These are phyloP conservation scores for Cremastinae sp. DNA, from an alignment of 2,888 invertebrate genomes.

Conservation along the genomic window DNA sequence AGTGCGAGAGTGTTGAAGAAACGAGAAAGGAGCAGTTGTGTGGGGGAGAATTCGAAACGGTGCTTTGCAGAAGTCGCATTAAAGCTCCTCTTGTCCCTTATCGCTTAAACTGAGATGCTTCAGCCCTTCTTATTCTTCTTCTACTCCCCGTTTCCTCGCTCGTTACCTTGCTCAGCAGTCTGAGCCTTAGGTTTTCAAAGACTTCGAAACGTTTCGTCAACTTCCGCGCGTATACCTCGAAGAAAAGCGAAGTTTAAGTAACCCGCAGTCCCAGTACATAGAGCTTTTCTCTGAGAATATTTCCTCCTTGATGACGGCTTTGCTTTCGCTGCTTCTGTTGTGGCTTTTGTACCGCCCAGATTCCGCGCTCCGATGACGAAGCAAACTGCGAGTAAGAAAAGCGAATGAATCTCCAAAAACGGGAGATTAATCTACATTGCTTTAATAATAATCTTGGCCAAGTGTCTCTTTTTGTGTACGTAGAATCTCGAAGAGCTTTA, in stretches of 20 bases:
- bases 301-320: conserved; percentile 17
- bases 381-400: conserved; percentile 4
- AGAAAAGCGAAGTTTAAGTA: conserved; percentile 27
- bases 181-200: conserved; percentile 41
- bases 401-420: conserved; percentile 6
- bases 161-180: background rate
- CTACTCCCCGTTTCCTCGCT: background rate
- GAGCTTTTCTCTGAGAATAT: conserved; percentile 25
- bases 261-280: conserved; percentile 9
- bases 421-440: conserved; percentile 10
- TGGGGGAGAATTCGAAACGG: conserved; percentile 67
- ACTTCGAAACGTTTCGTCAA: conserved; percentile 39
- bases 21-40: conserved; percentile 32
- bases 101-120: conserved; percentile 63
- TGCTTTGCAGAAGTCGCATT: conserved; percentile 73
- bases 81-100: conserved; percentile 74
- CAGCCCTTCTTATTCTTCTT: conserved; percentile 30
- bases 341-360: conserved; percentile 18
- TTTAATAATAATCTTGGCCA: background rate
- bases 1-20: conserved; percentile 39
- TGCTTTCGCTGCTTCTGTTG: conserved; percentile 20
- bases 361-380: conserved; percentile 47
- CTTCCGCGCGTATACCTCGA: conserved; percentile 40
- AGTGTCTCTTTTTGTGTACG: conserved; percentile 11
- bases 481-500: conserved; percentile 35